Percentiles rank a stretch among this genome's conserved stretches.
Conservation (phyloP, 2,888 invertebrate species). For the Aelia acuminata region DNA sequence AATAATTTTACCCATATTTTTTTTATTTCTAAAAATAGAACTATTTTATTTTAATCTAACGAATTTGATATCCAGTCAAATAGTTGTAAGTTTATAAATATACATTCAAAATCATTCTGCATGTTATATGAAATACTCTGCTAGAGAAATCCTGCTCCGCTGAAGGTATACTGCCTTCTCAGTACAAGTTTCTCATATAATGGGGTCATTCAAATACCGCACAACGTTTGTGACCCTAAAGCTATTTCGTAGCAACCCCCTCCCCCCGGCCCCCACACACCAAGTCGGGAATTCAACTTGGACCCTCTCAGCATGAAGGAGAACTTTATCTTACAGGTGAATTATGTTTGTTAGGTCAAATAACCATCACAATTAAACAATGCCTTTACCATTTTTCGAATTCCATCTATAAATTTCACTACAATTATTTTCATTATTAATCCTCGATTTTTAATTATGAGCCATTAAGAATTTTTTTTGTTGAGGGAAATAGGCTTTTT, state of each 20-base stretch:
- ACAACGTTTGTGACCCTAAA: slow-evolving; percentile 27
- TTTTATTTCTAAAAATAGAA: neutral
- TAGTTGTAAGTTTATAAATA: neutral
- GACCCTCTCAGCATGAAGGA: neutral
- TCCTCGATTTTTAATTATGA: too few relatives aligned
- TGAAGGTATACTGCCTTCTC: neutral
- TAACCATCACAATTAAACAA: neutral
- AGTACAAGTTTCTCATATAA: slow-evolving; percentile 17
- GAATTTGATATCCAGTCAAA: too few relatives aligned
- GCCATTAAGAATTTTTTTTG: too few relatives aligned
- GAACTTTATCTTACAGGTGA: neutral
- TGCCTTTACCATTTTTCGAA: too few relatives aligned
- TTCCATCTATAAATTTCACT: too few relatives aligned
- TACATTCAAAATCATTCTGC: neutral
- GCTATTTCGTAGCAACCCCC: slow-evolving; percentile 28
- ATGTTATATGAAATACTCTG: neutral
- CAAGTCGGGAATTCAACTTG: slow-evolving; percentile 17
- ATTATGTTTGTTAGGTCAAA: neutral
- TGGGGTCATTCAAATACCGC: slow-evolving; percentile 33
- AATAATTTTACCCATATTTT: too few relatives aligned
- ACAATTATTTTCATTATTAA: too few relatives aligned
- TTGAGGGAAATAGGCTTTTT: too few relatives aligned
- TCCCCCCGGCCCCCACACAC: too few relatives aligned
- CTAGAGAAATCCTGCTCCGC: neutral
- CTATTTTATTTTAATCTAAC: neutral